Base-by-base conservation (phyloP, 2,797 vertebrate genomes). In the Myotis findleyi region DNA sequence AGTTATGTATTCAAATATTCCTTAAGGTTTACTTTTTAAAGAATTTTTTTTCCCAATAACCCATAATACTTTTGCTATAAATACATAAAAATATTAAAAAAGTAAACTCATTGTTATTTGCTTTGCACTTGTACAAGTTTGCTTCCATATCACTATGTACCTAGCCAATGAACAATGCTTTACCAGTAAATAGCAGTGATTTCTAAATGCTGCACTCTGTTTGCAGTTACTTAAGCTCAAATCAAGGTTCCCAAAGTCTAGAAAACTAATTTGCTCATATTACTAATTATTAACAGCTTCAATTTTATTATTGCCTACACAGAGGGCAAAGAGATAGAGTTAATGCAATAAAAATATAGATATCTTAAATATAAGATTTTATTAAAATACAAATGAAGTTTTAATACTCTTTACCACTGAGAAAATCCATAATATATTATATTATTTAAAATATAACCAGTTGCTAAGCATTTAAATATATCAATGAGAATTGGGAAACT, bases 81-180 rank as follows among this genome's bases (percentile, higher is more conserved):
- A 91, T 86, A 87, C 16, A 80, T 13, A 68, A 25, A 95, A 89
- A 87, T 87, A 81, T 75, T 94, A 23, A 59, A 94, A 94, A 92
- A 73, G 64, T 87, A 87, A 79, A 92, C 2, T 16, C 53, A 77
- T 62, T 73, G 5, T 30, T 83, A 49, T 75, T 92, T 93, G 69
- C 69, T 86, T 83, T 75, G 57, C 7, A 83, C 66, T 96, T 92
- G 30, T 82, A 21, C 13, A 80, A 82, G 38, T 94, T 69, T 85
- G 49, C 38, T 90, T 77, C 79, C 62, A 21, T 79, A 87, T 75
- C 85, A 79, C 55, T 90, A 51, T 79, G 90, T 94, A 85, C 44
- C 57, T n/a, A 82, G 44, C 7, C 68, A 81, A 30, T 14, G 41
- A 93, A 90, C 62, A 86, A 57, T 92, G 69, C 89, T 91, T 96